These are phyloP conservation scores for Alcis repandata DNA, from an alignment of 2,888 invertebrate genomes.

Conservation along the genomic window DNA sequence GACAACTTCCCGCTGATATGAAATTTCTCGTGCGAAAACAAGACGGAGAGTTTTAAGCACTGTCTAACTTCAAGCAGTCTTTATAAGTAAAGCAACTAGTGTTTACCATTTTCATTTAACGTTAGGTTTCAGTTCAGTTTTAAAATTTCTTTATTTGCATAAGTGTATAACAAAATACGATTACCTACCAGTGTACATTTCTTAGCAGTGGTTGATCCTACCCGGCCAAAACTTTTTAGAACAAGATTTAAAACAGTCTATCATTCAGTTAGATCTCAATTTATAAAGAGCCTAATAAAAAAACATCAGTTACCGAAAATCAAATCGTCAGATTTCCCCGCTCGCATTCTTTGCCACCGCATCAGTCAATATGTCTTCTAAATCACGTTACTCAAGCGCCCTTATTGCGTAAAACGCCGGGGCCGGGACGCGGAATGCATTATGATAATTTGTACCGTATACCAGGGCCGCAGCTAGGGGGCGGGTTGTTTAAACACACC, in stretches of 20 bases:
- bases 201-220: too few species aligned
- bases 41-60: too few species aligned
- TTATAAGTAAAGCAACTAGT: not conserved
- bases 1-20: too few species aligned
- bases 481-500: not conserved
- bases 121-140: too few species aligned
- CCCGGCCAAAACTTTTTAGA: too few species aligned
- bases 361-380: slow-evolving; percentile 36
- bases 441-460: slow-evolving; percentile 45
- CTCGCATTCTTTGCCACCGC: slow-evolving; percentile 28
- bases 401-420: slow-evolving; percentile 36
- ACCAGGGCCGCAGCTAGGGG: slow-evolving; percentile 13
- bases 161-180: too few species aligned
- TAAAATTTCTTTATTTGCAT: too few species aligned
- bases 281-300: not conserved
- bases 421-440: slow-evolving; percentile 37
- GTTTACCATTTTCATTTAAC: too few species aligned
- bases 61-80: too few species aligned
- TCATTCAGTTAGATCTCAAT: not conserved
- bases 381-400: slow-evolving; percentile 37
- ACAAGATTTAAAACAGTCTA: not conserved
- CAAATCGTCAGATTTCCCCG: slow-evolving; percentile 23
- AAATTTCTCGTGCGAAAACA: too few species aligned
- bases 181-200: too few species aligned
- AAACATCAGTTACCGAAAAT: slow-evolving; percentile 10